Percentiles rank a stretch among this genome's conserved stretches.
Conservation (phyloP, 1,140 invertebrate genomes). For the Trichogramma pretiosum region DNA sequence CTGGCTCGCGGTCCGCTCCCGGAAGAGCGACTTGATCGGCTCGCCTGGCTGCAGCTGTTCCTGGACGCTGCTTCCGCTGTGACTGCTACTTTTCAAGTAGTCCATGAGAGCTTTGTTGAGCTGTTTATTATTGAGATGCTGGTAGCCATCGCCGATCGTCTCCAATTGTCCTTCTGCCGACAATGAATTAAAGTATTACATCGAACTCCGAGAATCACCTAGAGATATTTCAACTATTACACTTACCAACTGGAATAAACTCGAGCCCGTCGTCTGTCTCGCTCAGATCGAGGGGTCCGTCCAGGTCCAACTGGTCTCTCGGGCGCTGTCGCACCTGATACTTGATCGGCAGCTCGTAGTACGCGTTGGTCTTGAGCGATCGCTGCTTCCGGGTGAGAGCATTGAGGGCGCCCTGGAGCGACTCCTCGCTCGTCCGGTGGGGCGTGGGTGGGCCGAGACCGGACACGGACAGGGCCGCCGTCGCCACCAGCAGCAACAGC, state of each 20-base stretch:
- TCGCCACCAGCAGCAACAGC: conserved; percentile 19
- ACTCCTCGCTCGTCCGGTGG: conserved; percentile 32
- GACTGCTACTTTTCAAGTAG: conserved; percentile 21
- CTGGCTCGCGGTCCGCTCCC: conserved; percentile 36
- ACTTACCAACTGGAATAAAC: conserved; percentile 12
- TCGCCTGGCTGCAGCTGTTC: conserved; percentile 20
- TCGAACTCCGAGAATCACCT: no score
- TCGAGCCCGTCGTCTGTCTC: conserved; percentile 8
- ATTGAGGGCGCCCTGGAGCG: conserved; percentile 38
- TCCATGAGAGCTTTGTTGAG: conserved; percentile 27
- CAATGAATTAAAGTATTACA: neutral
- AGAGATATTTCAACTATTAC: conserved; percentile 16
- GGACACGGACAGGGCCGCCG: conserved; percentile 16
- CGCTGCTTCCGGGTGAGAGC: conserved; percentile 43
- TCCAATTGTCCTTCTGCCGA: conserved; percentile 29
- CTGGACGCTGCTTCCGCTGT: neutral
- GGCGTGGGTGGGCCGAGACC: conserved; percentile 20
- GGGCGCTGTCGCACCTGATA: conserved; percentile 27
- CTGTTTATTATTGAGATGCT: conserved; percentile 30
- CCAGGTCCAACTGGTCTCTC: conserved; percentile 24
- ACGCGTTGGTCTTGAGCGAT: conserved; percentile 31
- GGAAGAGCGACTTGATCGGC: conserved; percentile 29
- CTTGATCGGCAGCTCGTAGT: conserved; percentile 31
- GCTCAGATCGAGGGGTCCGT: conserved; percentile 19
- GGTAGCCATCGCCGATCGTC: conserved; percentile 33